phyloP scores from a whole-genome alignment of 2,113 vertebrate species.

The Plotosus lineatus region DNA sequence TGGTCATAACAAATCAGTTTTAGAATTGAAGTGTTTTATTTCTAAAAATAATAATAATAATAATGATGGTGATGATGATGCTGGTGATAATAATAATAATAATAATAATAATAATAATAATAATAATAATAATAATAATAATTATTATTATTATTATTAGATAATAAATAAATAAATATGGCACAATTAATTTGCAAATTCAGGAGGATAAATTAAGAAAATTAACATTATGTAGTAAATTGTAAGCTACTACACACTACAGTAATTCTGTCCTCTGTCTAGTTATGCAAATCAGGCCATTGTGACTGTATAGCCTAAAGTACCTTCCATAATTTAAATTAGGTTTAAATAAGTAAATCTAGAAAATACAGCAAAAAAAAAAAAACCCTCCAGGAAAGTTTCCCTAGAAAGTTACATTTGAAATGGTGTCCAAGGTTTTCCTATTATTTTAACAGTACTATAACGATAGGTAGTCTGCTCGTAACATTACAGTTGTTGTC shows the following conservation, averaged over 20 bases:
- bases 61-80: too few species aligned
- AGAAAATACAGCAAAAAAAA: not conserved
- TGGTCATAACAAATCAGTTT: not conserved
- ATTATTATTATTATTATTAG: too few species aligned
- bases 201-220: not conserved
- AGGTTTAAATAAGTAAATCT: not conserved
- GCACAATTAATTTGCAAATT: not conserved
- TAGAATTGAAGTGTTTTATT: not conserved
- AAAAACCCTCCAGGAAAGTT: not conserved
- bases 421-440: not conserved
- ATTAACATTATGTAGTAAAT: not conserved
- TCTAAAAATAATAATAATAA: too few species aligned
- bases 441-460: not conserved
- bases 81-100: too few species aligned
- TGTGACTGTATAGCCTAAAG: not conserved
- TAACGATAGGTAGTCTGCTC: constrained; percentile 26
- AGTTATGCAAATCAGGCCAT: not conserved
- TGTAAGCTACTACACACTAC: not conserved
- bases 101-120: too few species aligned
- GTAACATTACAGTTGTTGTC: not conserved
- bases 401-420: not conserved
- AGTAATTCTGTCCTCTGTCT: not conserved
- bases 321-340: not conserved
- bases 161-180: not conserved
- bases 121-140: too few species aligned